Evolutionary conservation across 1,140 invertebrate genomes (phyloP).

Genomic region (Apis cerana): DNA sequence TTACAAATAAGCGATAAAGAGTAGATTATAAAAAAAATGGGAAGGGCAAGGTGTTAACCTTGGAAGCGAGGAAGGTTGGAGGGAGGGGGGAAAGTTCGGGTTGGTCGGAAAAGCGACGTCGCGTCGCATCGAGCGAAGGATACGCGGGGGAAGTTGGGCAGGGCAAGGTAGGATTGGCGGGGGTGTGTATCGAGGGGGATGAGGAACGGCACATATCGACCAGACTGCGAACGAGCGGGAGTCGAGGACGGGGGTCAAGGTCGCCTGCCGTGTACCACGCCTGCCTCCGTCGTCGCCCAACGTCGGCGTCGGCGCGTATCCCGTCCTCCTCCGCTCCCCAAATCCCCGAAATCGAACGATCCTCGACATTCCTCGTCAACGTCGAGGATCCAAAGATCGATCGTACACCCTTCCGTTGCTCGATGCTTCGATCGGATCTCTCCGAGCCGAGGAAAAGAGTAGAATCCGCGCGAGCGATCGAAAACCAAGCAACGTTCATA

Average conservation of each 20-base stretch:
- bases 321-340: not conserved
- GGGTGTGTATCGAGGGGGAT: conserved; percentile 54
- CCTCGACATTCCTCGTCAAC: not conserved
- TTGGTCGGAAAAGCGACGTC: not conserved
- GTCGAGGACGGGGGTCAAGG: conserved; percentile 78
- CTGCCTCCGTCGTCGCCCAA: conserved; percentile 61
- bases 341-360: not conserved
- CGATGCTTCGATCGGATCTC: no score
- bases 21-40: not conserved
- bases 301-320: conserved; percentile 33
- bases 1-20: no score
- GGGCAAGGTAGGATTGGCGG: conserved; percentile 34
- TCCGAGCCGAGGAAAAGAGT: no score
- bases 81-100: not conserved
- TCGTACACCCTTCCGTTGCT: not conserved
- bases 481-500: conserved; percentile 3
- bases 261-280: conserved; percentile 76
- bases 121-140: not conserved
- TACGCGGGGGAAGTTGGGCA: conserved; percentile 21
- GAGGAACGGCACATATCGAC: conserved; percentile 74
- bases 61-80: not conserved
- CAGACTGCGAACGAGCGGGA: conserved; percentile 74
- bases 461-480: not conserved
- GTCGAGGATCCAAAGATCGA: conserved; percentile 6
- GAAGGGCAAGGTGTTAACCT: not conserved